Base-by-base conservation (phyloP, 2,888 invertebrate species). In the Thereva unica region DNA sequence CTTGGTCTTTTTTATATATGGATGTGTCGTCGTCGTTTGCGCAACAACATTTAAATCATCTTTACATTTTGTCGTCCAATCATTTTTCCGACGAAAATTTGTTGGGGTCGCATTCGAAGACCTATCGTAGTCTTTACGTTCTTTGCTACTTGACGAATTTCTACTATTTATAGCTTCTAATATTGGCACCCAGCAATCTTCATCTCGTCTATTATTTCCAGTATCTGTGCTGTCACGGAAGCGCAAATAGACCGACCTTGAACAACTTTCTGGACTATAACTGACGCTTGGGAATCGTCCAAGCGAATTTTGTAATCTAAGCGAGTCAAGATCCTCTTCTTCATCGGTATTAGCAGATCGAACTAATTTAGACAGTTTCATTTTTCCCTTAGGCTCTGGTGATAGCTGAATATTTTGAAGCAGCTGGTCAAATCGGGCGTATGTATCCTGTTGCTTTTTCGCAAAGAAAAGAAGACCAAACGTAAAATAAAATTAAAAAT, bases 381-480 rank as follows among this genome's bases (percentile, higher is more conserved):
- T 42, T 44, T 64, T 42, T 35, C 52, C 44, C 47, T 45, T 61
- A 9, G 66, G 41, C 12, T 63, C 55, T 41, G 71, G 70, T 9
- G 70, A 71, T 54, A 71, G 55, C 49, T 69, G 68, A 9, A 71
- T 70, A 45, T 67, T 71, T 56, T 70, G 69, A 7, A 71, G 59
- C 2, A 71, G 56, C n/a, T 64, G 66, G 63, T 69, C 71, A 53
- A 71, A 71, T 54, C 68, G 64, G 8, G 57, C 49, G 47, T 56
- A 67, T 54, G 68, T 56, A 42, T 68, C 70, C 70, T 71, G 42
- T 57, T 7, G 34, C 4, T 12, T 23, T 61, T 23, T 55, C 3
- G 40, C 41, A 55, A 23, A 50, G 34, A 41, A 38, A 37, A 50
- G 42, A 52, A 45, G 63, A 68, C n/a, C 10, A 52, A 34, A 56